phyloP scores from a whole-genome alignment of 2,888 invertebrate genomes.

The Xestobium rufovillosum region DNA sequence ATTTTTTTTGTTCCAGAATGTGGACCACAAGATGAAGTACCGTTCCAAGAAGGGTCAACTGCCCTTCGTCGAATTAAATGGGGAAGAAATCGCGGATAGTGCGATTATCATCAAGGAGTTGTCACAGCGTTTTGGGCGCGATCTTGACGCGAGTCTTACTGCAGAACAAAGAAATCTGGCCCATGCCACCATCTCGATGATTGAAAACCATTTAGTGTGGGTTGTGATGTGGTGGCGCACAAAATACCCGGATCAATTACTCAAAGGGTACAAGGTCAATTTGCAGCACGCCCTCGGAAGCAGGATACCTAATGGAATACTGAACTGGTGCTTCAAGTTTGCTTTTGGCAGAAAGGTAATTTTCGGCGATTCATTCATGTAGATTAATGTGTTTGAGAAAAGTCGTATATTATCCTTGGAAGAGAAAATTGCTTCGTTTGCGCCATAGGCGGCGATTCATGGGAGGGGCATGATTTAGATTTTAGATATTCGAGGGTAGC shows the following conservation, averaged over 20 bases:
- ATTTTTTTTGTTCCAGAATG: conserved; percentile 64
- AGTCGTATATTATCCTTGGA: too few species aligned
- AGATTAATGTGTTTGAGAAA: too few species aligned
- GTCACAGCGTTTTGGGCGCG: conserved; percentile 72
- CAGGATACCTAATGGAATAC: conserved; percentile 76
- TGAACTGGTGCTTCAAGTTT: conserved; percentile 86
- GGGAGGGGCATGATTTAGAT: too few species aligned
- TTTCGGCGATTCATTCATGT: too few species aligned
- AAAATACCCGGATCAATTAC: conserved; percentile 75
- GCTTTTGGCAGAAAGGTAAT: conserved; percentile 78
- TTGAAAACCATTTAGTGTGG: conserved; percentile 91
- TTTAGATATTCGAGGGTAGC: too few species aligned
- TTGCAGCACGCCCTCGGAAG: conserved; percentile 82
- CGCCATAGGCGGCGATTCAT: too few species aligned
- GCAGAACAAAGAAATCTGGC: conserved; percentile 81
- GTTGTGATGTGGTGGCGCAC: conserved; percentile 87
- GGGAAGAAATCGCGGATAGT: conserved; percentile 90
- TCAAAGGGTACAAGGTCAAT: conserved; percentile 88
- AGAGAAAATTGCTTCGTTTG: too few species aligned
- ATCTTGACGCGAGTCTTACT: conserved; percentile 74
- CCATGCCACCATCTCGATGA: conserved; percentile 90
- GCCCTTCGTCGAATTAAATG: conserved; percentile 92
- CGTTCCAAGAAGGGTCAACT: conserved; percentile 90
- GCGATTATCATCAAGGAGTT: conserved; percentile 84
- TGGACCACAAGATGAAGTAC: conserved; percentile 89